Base-by-base conservation (phyloP, 2,797 vertebrate species). In the Crocodylus rhombifer region DNA sequence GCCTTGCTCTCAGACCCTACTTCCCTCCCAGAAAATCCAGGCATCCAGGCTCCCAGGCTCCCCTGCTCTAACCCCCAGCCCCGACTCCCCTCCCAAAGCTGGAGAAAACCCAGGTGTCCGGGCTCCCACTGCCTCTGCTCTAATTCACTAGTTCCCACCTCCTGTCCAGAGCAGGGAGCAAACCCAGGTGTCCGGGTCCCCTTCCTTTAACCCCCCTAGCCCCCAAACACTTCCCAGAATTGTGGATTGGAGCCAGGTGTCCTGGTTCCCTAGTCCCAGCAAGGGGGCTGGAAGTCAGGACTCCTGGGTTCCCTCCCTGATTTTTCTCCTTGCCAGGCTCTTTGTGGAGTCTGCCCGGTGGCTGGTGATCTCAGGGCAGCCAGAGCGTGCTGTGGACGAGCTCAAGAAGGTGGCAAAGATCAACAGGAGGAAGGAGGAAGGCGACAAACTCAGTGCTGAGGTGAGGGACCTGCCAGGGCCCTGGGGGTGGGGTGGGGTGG, bases 301-400 rank as follows among this genome's bases (percentile, higher is more conserved):
- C 0, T 3, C 14, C 20, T 9, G 63, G 33, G 33, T 51, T 21
- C 56, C 55, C 61, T 11, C 33, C 20, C 20, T 56, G 15, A 17
- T 18, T 28, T 15, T 3, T 56, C 28, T 42, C 16, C 15, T 30
- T 7, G 62, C 60, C 42, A 91, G 90, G 92, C 25, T 77, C 56
- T 83, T 91, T 17, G 84, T 93, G 26, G 96, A 97, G 85, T 93
- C 95, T 1, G 85, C 94, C 2, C 94, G 92, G 2, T 91, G 95
- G 96, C 83, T 95, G 16, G 77, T 88, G 36, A 71, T 74, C 25
- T 81, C 94, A 13, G 93, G 91, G 65, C 88, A 91, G 6, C 80
- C 91, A 6, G 42, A 93, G 65, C 86, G 81, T 71, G 96, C 94
- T 1, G 78, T 93, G 3, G 4, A 14, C n/a, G 76, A 74, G 18